These are phyloP conservation scores for Xiphorhynchus elegans DNA, from an alignment of 2,113 vertebrate genomes.

Conservation along the genomic window DNA sequence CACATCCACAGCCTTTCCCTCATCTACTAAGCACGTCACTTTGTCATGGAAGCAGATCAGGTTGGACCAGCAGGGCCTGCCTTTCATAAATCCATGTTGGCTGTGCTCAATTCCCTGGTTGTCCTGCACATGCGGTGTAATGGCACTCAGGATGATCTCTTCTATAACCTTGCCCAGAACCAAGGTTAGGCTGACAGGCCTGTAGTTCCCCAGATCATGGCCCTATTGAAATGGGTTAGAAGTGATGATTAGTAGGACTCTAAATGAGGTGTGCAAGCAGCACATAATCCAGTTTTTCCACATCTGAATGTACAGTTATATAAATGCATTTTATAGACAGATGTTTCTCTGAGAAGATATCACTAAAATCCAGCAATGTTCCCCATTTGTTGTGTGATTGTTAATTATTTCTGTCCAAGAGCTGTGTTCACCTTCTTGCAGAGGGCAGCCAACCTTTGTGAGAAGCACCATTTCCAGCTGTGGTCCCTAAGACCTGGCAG, in stretches of 20 bases:
- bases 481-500: background rate
- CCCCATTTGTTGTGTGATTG: accelerated
- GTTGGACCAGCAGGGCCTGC: background rate
- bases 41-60: background rate
- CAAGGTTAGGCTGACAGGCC: background rate
- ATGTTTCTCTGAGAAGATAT: accelerated
- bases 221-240: background rate
- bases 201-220: accelerated
- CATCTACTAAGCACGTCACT: background rate
- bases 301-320: background rate
- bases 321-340: background rate
- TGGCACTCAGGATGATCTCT: background rate
- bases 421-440: background rate
- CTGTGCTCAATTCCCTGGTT: background rate
- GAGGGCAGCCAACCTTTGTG: accelerated
- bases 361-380: background rate
- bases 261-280: accelerated
- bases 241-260: accelerated
- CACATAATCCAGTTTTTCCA: background rate
- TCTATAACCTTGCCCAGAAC: background rate
- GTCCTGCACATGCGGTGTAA: background rate
- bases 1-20: background rate
- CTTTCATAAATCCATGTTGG: background rate
- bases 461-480: background rate
- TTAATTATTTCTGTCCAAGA: background rate